Percentiles rank a stretch among this genome's conserved stretches.
Evolutionary conservation across 2,888 invertebrate genomes (phyloP).

Genomic region (Cyclophora punctaria): DNA sequence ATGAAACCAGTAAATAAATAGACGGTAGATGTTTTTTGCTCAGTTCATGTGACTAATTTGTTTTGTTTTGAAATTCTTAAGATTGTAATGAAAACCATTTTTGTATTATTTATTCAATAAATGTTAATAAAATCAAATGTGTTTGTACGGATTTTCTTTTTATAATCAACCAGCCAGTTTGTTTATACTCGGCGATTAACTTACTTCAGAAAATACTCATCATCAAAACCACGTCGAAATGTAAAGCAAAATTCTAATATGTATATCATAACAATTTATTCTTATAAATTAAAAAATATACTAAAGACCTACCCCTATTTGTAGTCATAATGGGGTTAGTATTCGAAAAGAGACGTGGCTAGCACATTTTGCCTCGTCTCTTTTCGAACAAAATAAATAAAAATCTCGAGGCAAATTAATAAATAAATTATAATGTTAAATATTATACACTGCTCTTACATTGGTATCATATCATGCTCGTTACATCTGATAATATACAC

Average conservation of each 20-base stretch:
- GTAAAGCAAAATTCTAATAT: no score
- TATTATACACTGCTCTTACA: conserved; percentile 72
- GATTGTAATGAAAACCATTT: conserved; percentile 63
- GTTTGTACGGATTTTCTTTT: conserved; percentile 2
- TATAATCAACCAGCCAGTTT: no score
- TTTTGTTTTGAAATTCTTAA: conserved; percentile 52
- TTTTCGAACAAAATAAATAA: conserved; percentile 19
- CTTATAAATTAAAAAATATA: no score
- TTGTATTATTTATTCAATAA: conserved; percentile 75
- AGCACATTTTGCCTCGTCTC: no score
- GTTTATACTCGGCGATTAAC: no score
- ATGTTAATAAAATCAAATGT: conserved; percentile 69
- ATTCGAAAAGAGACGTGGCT: no score
- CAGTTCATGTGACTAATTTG: conserved; percentile 54
- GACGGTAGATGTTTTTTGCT: conserved; percentile 55
- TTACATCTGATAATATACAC: conserved; percentile 63
- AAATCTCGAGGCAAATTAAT: conserved; percentile 64
- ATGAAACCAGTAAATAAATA: conserved; percentile 29
- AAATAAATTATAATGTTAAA: conserved; percentile 74
- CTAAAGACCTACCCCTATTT: no score
- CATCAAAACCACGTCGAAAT: no score
- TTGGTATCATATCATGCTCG: conserved; percentile 57
- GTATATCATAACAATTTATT: no score
- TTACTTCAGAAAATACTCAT: no score
- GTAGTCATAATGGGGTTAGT: no score